These are phyloP conservation scores for Tautogolabrus adspersus DNA, from an alignment of 2,113 vertebrate species.

Conservation along the genomic window DNA sequence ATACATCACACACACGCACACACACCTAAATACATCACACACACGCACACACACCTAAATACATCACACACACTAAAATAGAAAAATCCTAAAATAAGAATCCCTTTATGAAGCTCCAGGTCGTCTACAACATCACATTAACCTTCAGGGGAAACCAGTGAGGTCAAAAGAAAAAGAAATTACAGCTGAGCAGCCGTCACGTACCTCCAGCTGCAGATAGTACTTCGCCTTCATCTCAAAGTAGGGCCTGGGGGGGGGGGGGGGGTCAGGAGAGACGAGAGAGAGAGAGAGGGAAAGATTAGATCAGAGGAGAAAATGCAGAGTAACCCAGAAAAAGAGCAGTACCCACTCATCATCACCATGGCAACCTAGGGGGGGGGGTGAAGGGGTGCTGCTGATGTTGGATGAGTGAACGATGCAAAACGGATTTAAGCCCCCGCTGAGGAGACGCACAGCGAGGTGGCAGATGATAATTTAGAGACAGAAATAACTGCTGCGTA, in stretches of 20 bases:
- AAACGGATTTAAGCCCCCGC: constrained; percentile 51
- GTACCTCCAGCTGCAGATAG: constrained; percentile 96
- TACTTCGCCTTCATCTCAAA: constrained; percentile 98
- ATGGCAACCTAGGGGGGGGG: constrained; percentile 69
- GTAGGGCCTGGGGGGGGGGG: constrained; percentile 87
- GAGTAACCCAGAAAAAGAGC: constrained; percentile 63
- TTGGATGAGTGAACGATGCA: constrained; percentile 40
- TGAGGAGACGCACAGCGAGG: constrained; percentile 32
- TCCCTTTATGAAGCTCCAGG: no score
- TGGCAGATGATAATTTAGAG: background rate
- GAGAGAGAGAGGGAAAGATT: constrained; percentile 28
- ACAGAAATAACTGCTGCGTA: background rate
- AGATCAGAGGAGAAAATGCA: constrained; percentile 40
- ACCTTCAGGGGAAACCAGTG: no score
- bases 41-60: no score
- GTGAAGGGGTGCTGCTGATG: constrained; percentile 27
- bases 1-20: no score
- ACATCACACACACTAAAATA: no score
- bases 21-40: no score
- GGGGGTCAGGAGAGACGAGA: constrained; percentile 3
- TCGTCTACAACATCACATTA: no score
- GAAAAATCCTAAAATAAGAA: no score
- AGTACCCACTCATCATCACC: constrained; percentile 59
- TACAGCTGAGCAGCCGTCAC: constrained; percentile 4
- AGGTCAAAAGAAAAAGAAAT: no score